These are phyloP conservation scores for Zaprionus inermis DNA, from an alignment of 1,140 invertebrate genomes.

Conservation along the genomic window DNA sequence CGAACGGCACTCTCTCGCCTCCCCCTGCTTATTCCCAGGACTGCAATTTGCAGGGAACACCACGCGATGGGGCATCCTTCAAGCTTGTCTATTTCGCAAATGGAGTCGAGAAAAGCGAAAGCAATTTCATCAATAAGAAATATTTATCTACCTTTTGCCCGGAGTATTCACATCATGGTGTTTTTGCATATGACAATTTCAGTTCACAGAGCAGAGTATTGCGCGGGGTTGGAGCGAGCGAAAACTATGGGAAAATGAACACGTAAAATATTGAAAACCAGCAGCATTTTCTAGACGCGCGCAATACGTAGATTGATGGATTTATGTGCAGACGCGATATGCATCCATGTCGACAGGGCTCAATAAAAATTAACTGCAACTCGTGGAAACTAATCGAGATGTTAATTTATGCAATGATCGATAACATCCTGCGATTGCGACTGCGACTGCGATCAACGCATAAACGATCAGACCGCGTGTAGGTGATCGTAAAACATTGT, in stretches of 20 bases:
- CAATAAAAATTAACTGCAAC: conserved; percentile 61
- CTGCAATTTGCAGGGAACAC: conserved; percentile 63
- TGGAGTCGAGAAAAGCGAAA: conserved; percentile 62
- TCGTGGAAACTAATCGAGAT: conserved; percentile 40
- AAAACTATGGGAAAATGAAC: conserved; percentile 20
- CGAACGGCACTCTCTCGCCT: not conserved
- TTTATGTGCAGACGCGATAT: conserved; percentile 22
- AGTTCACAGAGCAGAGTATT: conserved; percentile 3
- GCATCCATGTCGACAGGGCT: not conserved
- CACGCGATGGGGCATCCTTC: conserved; percentile 17
- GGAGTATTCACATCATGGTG: not conserved
- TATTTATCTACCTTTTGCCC: conserved; percentile 55
- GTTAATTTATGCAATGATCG: conserved; percentile 82
- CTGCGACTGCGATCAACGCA: conserved; percentile 72
- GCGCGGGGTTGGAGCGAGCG: not conserved
- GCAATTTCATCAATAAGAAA: conserved; percentile 82
- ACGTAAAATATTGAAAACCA: conserved; percentile 31
- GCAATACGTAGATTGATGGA: conserved; percentile 28
- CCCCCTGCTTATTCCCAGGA: conserved; percentile 54
- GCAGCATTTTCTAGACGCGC: conserved; percentile 22
- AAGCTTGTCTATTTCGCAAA: conserved; percentile 77
- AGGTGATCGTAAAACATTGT: conserved; percentile 76
- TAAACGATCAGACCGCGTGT: conserved; percentile 15
- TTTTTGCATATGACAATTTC: conserved; percentile 58
- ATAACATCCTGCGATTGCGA: conserved; percentile 82